Evolutionary conservation across 2,113 vertebrate genomes (phyloP).

Genomic region (Pogonocichla stellata): DNA sequence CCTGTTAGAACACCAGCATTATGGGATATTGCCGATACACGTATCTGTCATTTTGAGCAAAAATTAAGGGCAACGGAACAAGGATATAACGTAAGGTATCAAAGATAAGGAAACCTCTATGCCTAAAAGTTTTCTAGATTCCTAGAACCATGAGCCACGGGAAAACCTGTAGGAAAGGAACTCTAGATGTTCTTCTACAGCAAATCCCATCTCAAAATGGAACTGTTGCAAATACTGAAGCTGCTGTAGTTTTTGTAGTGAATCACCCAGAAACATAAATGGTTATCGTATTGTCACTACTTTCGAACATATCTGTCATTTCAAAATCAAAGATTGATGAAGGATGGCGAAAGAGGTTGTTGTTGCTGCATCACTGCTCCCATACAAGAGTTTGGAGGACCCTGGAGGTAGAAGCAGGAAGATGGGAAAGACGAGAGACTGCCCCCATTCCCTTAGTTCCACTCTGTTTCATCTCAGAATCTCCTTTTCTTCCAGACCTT

Average conservation of each 20-base stretch:
- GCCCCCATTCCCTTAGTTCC: background rate
- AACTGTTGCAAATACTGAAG: background rate
- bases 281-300: background rate
- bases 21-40: background rate
- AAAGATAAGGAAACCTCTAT: background rate
- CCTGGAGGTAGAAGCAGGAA: background rate
- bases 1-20: background rate
- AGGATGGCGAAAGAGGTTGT: background rate
- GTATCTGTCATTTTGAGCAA: background rate
- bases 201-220: background rate
- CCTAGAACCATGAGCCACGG: background rate
- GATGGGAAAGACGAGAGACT: background rate
- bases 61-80: background rate
- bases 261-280: background rate
- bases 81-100: background rate
- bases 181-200: background rate
- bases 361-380: background rate
- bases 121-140: background rate
- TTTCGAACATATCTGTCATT: background rate
- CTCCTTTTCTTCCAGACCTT: background rate
- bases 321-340: background rate
- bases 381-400: background rate
- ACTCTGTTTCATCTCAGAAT: background rate
- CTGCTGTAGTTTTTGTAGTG: background rate
- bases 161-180: background rate